phyloP scores from a whole-genome alignment of 2,113 vertebrate genomes.

The Tenebrosternarchus preto region DNA sequence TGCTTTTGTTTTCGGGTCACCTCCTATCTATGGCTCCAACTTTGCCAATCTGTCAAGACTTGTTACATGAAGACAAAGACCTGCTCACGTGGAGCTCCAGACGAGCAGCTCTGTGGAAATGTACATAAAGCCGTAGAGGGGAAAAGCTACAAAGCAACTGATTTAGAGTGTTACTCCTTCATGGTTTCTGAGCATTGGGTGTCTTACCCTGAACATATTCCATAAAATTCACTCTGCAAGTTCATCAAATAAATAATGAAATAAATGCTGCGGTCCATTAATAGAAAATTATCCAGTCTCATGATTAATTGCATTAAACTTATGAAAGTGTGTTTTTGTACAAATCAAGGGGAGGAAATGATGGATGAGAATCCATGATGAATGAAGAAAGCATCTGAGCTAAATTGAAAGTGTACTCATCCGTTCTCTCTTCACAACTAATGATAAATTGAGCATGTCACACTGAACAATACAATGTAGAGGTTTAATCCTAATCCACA shows the following conservation, averaged over 20 bases:
- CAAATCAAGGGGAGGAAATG: slow-evolving; percentile 85
- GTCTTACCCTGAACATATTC: slow-evolving; percentile 78
- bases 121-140: slow-evolving; percentile 50
- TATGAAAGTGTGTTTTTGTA: slow-evolving; percentile 88
- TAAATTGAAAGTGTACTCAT: slow-evolving; percentile 99
- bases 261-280: slow-evolving; percentile 88
- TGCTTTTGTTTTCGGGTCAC: slow-evolving; percentile 79
- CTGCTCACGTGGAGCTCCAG: slow-evolving; percentile 59
- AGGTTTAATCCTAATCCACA: slow-evolving; percentile 79
- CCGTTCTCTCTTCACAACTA: slow-evolving; percentile 95
- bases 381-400: slow-evolving; percentile 97
- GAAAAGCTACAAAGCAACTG: slow-evolving; percentile 51
- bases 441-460: slow-evolving; percentile 99
- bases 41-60: slow-evolving; percentile 84
- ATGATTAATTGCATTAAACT: slow-evolving; percentile 98
- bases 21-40: slow-evolving; percentile 75
- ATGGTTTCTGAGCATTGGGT: slow-evolving; percentile 56
- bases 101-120: slow-evolving; percentile 41
- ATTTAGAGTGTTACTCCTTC: slow-evolving; percentile 47
- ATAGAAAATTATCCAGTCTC: slow-evolving; percentile 91
- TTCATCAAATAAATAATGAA: slow-evolving; percentile 85
- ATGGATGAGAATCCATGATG: slow-evolving; percentile 92
- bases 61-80: slow-evolving; percentile 75
- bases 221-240: slow-evolving; percentile 81
- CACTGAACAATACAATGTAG: slow-evolving; percentile 89